Conservation (phyloP, 1,140 invertebrate genomes). For the Zaprionus gabonicus region DNA sequence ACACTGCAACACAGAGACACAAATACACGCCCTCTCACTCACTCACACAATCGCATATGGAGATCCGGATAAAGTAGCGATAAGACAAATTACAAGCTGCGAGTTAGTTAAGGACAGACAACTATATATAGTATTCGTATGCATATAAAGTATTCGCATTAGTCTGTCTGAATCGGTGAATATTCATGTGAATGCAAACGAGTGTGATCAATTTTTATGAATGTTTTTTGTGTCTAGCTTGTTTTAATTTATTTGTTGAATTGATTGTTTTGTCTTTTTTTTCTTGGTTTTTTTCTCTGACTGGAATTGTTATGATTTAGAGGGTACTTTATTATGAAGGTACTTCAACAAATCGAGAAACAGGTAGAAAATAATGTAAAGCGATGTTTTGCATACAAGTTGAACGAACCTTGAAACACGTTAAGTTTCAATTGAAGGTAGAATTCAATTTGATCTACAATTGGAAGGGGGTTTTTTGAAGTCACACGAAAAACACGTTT, state of each 20-base stretch:
- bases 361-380: constrained; percentile 1
- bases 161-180: not conserved
- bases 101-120: not conserved
- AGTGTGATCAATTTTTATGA: not conserved
- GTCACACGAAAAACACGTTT: no score
- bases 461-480: not conserved
- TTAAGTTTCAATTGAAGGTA: not conserved
- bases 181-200: constrained; percentile 7
- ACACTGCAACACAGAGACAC: not conserved
- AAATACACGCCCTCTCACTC: not conserved
- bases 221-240: not conserved
- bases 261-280: not conserved
- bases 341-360: not conserved
- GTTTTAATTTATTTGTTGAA: not conserved
- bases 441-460: not conserved
- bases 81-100: not conserved
- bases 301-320: not conserved
- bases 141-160: not conserved
- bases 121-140: not conserved
- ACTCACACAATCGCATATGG: not conserved
- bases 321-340: not conserved
- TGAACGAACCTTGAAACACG: constrained; percentile 2
- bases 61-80: constrained; percentile 2
- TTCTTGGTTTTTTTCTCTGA: not conserved
- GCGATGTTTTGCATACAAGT: not conserved